These are phyloP conservation scores for Siniperca scherzeri DNA, from an alignment of 2,797 vertebrate species.

Conservation along the genomic window DNA sequence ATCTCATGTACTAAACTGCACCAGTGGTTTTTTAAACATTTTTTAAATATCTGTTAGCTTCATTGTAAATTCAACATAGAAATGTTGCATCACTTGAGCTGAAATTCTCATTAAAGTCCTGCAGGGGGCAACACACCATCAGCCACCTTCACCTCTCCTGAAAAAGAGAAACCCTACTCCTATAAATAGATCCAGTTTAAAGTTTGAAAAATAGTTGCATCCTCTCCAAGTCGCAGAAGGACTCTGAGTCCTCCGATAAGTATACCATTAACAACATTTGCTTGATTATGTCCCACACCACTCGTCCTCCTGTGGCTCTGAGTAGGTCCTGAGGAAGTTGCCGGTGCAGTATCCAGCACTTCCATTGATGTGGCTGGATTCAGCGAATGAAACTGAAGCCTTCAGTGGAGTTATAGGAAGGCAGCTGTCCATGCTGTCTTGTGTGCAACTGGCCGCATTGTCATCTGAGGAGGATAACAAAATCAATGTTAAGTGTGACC, in stretches of 20 bases:
- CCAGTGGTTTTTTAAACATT: background rate
- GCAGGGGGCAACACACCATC: slow-evolving; percentile 61
- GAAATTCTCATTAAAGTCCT: slow-evolving; percentile 44
- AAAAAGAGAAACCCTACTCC: background rate
- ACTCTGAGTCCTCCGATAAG: background rate
- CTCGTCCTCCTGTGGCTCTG: slow-evolving; percentile 87
- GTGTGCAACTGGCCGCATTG: background rate
- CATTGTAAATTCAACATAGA: background rate
- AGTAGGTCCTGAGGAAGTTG: slow-evolving; percentile 56
- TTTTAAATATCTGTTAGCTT: background rate
- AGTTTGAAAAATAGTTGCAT: background rate
- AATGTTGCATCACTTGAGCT: background rate
- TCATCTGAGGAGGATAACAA: slow-evolving; percentile 56
- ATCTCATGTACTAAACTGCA: background rate
- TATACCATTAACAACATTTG: background rate
- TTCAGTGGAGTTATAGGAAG: slow-evolving; percentile 46
- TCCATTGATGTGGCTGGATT: slow-evolving; percentile 17
- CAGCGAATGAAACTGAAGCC: slow-evolving; percentile 42
- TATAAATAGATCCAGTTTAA: slow-evolving; percentile 19
- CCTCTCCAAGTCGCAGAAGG: background rate
- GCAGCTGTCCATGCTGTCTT: slow-evolving; percentile 22
- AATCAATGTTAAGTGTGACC: slow-evolving; percentile 27
- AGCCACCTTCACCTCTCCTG: background rate
- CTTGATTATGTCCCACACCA: slow-evolving; percentile 76
- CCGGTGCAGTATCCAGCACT: background rate